These are phyloP conservation scores for Pardosa pseudoannulata DNA, from an alignment of 2,888 invertebrate species.

Conservation along the genomic window DNA sequence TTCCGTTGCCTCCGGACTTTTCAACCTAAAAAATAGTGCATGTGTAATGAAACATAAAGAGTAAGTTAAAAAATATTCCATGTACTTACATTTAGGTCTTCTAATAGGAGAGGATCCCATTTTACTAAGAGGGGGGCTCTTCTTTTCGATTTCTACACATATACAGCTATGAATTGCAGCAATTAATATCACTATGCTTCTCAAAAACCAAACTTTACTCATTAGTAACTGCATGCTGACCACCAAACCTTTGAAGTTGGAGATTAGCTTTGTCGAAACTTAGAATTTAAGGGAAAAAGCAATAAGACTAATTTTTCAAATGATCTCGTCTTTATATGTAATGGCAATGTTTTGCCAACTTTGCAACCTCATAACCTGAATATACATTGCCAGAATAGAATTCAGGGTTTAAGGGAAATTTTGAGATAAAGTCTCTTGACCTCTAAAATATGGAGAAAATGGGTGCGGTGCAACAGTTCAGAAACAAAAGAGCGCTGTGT, in stretches of 20 bases:
- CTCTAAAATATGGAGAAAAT: slow-evolving; percentile 21
- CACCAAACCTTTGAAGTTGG: no score
- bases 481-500: slow-evolving; percentile 25
- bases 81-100: neutral
- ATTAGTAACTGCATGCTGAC: no score
- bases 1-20: no score
- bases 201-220: no score
- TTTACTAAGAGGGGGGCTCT: no score
- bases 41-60: no score
- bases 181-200: no score
- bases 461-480: slow-evolving; percentile 11
- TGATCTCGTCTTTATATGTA: neutral
- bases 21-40: no score
- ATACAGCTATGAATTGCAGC: neutral
- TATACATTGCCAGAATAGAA: neutral
- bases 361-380: neutral
- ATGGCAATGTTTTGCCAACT: neutral
- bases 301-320: neutral
- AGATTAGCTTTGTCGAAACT: no score
- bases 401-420: neutral
- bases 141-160: neutral
- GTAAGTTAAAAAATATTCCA: no score
- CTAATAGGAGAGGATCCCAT: neutral
- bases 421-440: slow-evolving; percentile 49
- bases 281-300: no score